phyloP scores from a whole-genome alignment of 2,797 vertebrate genomes.

The Champsocephalus gunnari region DNA sequence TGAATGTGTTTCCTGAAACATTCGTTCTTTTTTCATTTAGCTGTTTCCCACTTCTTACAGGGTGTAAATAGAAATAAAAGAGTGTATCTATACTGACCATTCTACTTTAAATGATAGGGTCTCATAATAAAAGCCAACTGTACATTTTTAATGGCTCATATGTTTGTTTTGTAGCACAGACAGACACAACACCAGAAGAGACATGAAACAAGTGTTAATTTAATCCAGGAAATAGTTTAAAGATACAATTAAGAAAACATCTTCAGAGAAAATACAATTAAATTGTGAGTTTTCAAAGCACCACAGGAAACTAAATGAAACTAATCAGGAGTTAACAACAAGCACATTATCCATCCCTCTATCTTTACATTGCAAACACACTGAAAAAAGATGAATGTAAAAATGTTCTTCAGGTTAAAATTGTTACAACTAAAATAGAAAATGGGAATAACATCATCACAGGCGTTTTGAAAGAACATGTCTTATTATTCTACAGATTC shows the following conservation, averaged over 20 bases:
- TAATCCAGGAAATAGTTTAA: slow-evolving; percentile 56
- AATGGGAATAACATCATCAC: slow-evolving; percentile 4
- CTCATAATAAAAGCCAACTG: slow-evolving; percentile 83
- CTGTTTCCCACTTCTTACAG: slow-evolving; percentile 75
- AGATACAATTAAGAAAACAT: slow-evolving; percentile 46
- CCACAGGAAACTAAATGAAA: slow-evolving; percentile 29
- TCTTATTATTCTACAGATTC: slow-evolving; percentile 3
- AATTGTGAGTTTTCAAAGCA: slow-evolving; percentile 42
- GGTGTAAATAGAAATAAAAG: slow-evolving; percentile 80
- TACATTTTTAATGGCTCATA: slow-evolving; percentile 73
- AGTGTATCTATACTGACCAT: slow-evolving; percentile 79
- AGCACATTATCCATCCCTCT: neutral
- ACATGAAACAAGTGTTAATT: slow-evolving; percentile 33
- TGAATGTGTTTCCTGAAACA: slow-evolving; percentile 74
- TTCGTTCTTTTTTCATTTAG: slow-evolving; percentile 55
- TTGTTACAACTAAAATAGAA: neutral
- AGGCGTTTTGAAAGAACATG: slow-evolving; percentile 1
- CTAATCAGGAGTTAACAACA: slow-evolving; percentile 39
- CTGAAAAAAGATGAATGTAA: neutral
- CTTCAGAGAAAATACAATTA: slow-evolving; percentile 12
- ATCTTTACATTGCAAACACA: slow-evolving; percentile 2
- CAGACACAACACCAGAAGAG: neutral
- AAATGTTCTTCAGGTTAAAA: slow-evolving; percentile 16
- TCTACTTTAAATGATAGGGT: slow-evolving; percentile 76
- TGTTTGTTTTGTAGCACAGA: slow-evolving; percentile 49